Evolutionary conservation across 2,888 invertebrate species (phyloP), one percentile per base, ranked within the genome.

Genomic region (Monopis laevigella): DNA sequence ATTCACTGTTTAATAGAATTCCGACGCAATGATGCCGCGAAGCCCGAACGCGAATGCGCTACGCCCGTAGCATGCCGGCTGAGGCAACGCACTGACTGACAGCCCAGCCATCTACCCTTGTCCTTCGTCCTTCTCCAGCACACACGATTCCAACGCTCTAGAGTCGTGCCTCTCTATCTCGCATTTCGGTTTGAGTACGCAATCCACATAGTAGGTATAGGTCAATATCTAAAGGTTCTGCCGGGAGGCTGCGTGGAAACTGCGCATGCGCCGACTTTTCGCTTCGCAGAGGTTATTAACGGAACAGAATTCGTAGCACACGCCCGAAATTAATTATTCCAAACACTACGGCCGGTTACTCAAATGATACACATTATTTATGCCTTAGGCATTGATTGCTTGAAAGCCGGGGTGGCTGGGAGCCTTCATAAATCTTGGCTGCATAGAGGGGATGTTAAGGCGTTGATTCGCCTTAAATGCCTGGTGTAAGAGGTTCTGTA

Each of bases 161-260:
- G 46, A 42, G 41, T 60, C 29, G 41, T 48, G 44, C 42, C 28
- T 73, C 75, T 56, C 64, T 39, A 12, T 36, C 53, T 75, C 59
- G 29, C 61, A 53, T 16, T 36, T 36, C 74, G 51, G 50, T 59
- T 69, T 70, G 67, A 74, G 72, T 17, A 32, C 32, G 21, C 36
- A 68, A 65, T 70, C 61, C 68, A 75, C 65, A 70, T 74, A 74
- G 68, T 78, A 78, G 69, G 78, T 78, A 78, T 78, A 78, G 78
- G 78, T 78, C 78, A 78, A 78, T 78, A 78, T 78, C 72, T 77
- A 74, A 36, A 21, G 36, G 19, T 36, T 8, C 68, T 64, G 65
- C 73, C 66, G 78, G 40, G 78, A 78, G 71, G 78, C 78, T 78
- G 78, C 64, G 71, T 51, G 42, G 41, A 41, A 42, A 39, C 44